Base-by-base conservation (phyloP, 2,797 vertebrate species). In the Eleutherodactylus coqui region DNA sequence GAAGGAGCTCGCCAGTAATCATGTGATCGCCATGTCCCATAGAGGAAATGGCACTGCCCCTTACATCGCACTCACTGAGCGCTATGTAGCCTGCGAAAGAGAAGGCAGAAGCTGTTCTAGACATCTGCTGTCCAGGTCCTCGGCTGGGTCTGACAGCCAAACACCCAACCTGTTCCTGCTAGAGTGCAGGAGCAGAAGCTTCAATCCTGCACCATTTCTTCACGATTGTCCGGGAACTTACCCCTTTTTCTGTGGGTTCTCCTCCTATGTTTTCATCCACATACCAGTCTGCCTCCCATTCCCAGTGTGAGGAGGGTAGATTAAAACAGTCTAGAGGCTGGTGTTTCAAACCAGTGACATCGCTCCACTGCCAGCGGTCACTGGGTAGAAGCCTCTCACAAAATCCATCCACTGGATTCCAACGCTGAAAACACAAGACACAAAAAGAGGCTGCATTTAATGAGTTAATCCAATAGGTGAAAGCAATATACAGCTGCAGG, bases 311-410 rank as follows among this genome's bases (percentile, higher is more conserved):
- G 0, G 97, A 99, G 29, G 97, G 95, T 75, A 98, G 94, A 8
- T 60, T 91, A 91, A 97, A 97, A 88, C 92, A 89, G 79, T 95
- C 94, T 62, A 97, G 93, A 1, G 94, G 95, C 89, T 96, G 97
- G 83, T 96, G 96, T 85, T 96, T 95, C 72, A 98, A 94, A 64
- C 98, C 98, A 0, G 96, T 96, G 90, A 97, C 93, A 81, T 99
- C 96, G 13, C 98, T 99, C 97, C 97, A 99, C 75, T 96, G 95
- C 98, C 98, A 99, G 91, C 98, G 98, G 92, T 99, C 98, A 27
- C 97, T 99, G 1, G 97, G 98, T 88, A 99, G 91, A 84, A 99
- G 91, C 55, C 95, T 96, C 58, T 97, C 97, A 0, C 97, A 98
- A 93, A 98, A 99, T 85, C 98, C 96, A 8, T 96, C 96, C 72